Evolutionary conservation across 2,888 invertebrate species (phyloP), one percentile per base, ranked within the genome.

Genomic region (Lamellibrachia satsuma): DNA sequence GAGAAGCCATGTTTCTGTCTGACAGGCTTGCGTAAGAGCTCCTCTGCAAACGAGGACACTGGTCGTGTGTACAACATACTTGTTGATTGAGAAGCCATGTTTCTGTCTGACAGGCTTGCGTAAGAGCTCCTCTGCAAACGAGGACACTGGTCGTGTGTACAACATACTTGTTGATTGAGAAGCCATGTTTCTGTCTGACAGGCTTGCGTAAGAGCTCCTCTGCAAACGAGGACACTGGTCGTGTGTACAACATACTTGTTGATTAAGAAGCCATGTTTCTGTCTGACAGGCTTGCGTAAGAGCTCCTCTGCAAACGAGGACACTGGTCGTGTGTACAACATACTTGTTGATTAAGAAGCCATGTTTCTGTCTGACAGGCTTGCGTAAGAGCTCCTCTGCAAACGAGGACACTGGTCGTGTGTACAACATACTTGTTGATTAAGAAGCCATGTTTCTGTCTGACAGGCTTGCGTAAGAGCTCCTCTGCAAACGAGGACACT

Each of bases 181-280:
- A 6, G n/a, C 15, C 22, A n/a, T 75, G 75, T 75, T 75, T 11
- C 15, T 75, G 22, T 22, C 22, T 75, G 75, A 75, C 75, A 75
- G 75, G 22, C 22, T 4, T 22, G n/a, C 22, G 75, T 22, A 75
- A 15, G 6, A 75, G 75, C n/a, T 75, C 75, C 22, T 11, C 75
- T 75, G 60, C 94, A 4, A 94, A 95, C 92, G 93, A 94, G 92
- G 93, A 93, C 90, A 95, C 94, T 8, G 94, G 94, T 15, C 93
- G 93, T 91, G 93, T 93, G 1, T 93, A 95, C 92, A 95, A 94
- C n/a, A 92, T 96, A 3, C 91, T 93, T n/a, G n/a, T n/a, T n/a
- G 22, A 75, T 75, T 75, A 15, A 75, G 6, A 75, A 6, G n/a
- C 15, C 22, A n/a, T 75, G 75, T 75, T 75, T 11, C 15, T 75